These are phyloP conservation scores for Lamprotornis superbus DNA, from an alignment of 2,113 vertebrate genomes.

Conservation along the genomic window DNA sequence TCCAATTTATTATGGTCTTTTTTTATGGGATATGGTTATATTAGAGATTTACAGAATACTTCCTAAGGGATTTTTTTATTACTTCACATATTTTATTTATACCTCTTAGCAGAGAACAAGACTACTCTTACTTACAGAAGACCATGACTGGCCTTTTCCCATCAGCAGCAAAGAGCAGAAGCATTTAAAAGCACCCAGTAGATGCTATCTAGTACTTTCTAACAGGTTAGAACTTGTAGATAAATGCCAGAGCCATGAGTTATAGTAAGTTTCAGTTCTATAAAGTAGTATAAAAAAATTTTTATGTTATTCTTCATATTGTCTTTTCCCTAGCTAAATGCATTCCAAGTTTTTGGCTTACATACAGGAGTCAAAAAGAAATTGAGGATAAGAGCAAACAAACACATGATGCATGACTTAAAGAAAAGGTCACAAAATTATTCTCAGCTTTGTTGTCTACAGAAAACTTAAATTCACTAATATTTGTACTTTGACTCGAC, in stretches of 20 bases:
- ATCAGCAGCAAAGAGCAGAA: neutral
- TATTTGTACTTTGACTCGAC: constrained; percentile 7
- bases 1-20: neutral
- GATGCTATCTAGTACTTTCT: neutral
- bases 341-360: neutral
- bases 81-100: neutral
- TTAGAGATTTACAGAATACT: neutral
- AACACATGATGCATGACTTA: neutral
- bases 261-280: neutral
- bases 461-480: neutral
- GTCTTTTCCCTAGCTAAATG: neutral
- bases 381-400: constrained; percentile 17
- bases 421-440: constrained; percentile 47
- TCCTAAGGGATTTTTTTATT: neutral
- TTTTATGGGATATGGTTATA: neutral
- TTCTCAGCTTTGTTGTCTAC: neutral
- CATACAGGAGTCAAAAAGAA: neutral
- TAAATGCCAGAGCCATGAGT: neutral
- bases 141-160: neutral
- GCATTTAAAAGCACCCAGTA: neutral
- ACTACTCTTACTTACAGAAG: neutral
- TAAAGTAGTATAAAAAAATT: neutral
- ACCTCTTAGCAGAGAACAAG: neutral
- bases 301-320: neutral
- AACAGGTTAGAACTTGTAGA: neutral